Conservation (phyloP, 2,113 vertebrate species). For the Ceyx cyanopectus region DNA sequence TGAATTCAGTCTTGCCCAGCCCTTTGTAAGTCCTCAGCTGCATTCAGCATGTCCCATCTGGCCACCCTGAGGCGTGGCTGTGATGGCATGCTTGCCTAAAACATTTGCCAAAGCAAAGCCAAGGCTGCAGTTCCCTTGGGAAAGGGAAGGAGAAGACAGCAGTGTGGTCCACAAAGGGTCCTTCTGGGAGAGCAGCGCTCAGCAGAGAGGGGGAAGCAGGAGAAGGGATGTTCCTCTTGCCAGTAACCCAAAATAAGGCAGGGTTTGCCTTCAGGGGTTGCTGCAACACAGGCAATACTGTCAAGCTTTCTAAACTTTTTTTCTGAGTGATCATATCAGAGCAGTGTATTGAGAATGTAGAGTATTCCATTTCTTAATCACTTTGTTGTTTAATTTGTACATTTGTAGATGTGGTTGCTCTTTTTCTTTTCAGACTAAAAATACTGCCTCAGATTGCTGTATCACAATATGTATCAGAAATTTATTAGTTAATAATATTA, state of each 20-base stretch:
- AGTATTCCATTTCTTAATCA: background rate
- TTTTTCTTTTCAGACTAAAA: background rate
- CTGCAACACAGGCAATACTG: background rate
- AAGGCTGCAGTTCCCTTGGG: background rate
- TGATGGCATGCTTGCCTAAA: background rate
- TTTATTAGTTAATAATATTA: background rate
- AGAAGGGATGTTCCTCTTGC: background rate
- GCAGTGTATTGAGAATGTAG: background rate
- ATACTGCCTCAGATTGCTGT: conserved; percentile 37
- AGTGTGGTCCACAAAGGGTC: background rate
- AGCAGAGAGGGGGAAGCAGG: background rate
- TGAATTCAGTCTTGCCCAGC: background rate
- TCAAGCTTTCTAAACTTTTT: background rate
- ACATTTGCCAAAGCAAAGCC: background rate
- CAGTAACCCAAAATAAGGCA: background rate
- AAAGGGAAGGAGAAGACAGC: background rate
- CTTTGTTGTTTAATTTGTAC: conserved; percentile 36
- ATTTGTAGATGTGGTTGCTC: background rate
- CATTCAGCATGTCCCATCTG: conserved; percentile 12
- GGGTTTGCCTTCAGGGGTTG: background rate
- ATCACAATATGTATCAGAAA: conserved; percentile 51
- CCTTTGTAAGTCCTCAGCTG: background rate
- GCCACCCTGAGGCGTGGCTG: background rate
- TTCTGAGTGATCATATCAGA: background rate
- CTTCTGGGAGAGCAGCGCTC: background rate